Evolutionary conservation across 2,113 vertebrate species (phyloP), one percentile per base, ranked within the genome.

Genomic region (Tichodroma muraria): DNA sequence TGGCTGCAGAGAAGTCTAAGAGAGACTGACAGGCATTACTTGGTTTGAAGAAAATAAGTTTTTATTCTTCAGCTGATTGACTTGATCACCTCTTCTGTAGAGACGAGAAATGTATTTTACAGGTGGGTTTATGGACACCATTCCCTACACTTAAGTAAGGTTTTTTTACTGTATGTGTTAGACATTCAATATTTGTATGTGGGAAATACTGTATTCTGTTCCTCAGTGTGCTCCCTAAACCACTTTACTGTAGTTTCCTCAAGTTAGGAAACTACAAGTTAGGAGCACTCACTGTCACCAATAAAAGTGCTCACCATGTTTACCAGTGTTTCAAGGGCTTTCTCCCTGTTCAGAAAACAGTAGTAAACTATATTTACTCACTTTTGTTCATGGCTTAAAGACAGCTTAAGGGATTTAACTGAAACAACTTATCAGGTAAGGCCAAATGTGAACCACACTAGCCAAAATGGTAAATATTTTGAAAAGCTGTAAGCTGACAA

Each of bases 1-100:
- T 95, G 85, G 53, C 91, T 91, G 72, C 82, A 80, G 88, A 80
- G 70, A 56, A 80, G 42, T 4, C 0, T 56, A 49, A 93, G 89
- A 65, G 81, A 85, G 85, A 80, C 82, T 94, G 91, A 88, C 85
- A 90, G 89, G 72, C 21, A 56, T 52, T 60, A 73, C 61, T 85
- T 80, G 60, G 35, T 57, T 91, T 91, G 75, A 66, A 95, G 89
- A 91, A 94, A 83, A 61, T 78, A 91, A 90, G 82, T 91, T 80
- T 93, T 89, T 80, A 38, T 78, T 92, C 49, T 89, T 59, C 59
- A 82, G 33, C 47, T 88, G 64, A 71, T 83, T 88, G 85, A 93
- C 82, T 94, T 85, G 35, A 33, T 93, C 75, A 77, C 50, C 47
- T 82, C 52, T 80, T 38, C 56, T 68, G 21, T 23, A 78, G 50